Evolutionary conservation across 2,888 invertebrate species (phyloP), one percentile per base, ranked within the genome.

Genomic region (Deilephila porcellus): DNA sequence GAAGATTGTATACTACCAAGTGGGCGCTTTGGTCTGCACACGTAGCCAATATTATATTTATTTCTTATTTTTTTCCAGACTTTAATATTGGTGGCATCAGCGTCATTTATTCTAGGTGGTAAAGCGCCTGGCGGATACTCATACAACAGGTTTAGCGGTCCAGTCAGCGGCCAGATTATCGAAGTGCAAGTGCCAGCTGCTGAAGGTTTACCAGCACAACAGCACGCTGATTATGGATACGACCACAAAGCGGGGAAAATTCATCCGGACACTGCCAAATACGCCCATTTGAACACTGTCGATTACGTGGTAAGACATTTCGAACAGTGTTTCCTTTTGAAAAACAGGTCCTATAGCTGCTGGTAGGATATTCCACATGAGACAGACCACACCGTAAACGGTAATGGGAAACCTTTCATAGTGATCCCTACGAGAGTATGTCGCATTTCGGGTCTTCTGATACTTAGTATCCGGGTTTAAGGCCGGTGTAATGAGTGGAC

Each of bases 141-240:
- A 7, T 97, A 96, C 88, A 96, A 96, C 83, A 95, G 96, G 79
- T 97, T 97, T 89, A 96, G 95, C 85, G 97, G 97, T 11, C 97
- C 97, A 29, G 97, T 97, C 37, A 96, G 96, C 83, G 97, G 97
- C 0, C 92, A 95, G 82, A 95, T 96, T 67, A 87, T 93, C 8
- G 94, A 96, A 86, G 93, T 96, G 19, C 87, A 93, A 79, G 95
- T 96, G 0, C 93, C 95, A 17, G 94, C 95, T 6, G 92, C 92
- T 0, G 83, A 91, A 45, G 90, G 90, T 1, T 76, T 93, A 7
- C 83, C 95, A 0, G 95, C 94, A 0, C 93, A 92, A 77, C 93
- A 94, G 75, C 93, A 95, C 73, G 95, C 95, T 0, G 93, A 93
- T 79, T 95, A 94, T 67, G 95, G 95, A 0, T 95, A 94, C 74